Percentiles rank a stretch among this genome's conserved stretches.
Conservation (phyloP, 2,113 vertebrate species). For the Piprites chloris region DNA sequence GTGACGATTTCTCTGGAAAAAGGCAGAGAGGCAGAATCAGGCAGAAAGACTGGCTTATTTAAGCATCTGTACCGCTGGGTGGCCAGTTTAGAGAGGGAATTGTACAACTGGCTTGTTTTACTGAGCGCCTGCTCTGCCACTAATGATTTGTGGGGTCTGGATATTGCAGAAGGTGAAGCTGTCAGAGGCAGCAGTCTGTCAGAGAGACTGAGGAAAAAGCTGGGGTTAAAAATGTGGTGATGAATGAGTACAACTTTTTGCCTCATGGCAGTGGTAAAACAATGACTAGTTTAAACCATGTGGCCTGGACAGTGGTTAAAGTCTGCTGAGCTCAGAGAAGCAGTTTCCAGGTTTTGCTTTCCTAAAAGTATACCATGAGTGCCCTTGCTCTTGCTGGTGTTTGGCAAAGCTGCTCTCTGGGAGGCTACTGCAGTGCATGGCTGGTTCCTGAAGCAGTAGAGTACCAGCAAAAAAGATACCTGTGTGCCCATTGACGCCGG, state of each 20-base stretch:
- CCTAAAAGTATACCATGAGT: background rate
- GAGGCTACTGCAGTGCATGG: background rate
- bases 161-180: background rate
- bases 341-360: background rate
- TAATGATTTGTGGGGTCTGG: background rate
- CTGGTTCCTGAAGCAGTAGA: background rate
- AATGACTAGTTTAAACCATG: background rate
- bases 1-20: background rate
- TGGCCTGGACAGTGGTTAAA: background rate
- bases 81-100: background rate
- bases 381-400: background rate
- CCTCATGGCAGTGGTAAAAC: background rate
- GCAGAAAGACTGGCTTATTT: background rate
- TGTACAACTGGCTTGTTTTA: background rate
- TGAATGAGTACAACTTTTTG: background rate
- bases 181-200: background rate
- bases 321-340: background rate
- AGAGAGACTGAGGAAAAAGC: background rate
- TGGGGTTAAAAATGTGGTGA: background rate
- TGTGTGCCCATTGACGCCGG: fast-evolving
- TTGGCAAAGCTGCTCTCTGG: background rate
- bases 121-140: background rate
- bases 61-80: background rate
- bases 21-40: no score
- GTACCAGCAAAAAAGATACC: background rate